Evolutionary conservation across 2,113 vertebrate genomes (phyloP).

Genomic region (Xiphophorus hellerii): DNA sequence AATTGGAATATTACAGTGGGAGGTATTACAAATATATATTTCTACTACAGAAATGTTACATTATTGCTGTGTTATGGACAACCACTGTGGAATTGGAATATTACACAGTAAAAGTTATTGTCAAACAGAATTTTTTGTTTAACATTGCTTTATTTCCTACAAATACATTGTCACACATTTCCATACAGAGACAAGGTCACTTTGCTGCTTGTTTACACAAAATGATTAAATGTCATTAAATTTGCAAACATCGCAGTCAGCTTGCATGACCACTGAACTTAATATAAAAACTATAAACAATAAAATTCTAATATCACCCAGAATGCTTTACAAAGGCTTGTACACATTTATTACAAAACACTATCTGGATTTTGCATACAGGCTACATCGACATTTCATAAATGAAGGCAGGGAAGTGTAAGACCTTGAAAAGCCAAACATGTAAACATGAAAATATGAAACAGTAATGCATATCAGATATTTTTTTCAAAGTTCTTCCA

Average conservation of each 20-base stretch:
- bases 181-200: neutral
- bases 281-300: neutral
- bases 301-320: neutral
- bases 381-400: neutral
- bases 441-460: neutral
- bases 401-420: neutral
- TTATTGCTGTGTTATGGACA: too few species aligned
- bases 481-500: too few species aligned
- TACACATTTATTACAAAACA: neutral
- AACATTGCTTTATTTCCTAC: neutral
- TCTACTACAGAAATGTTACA: neutral
- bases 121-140: neutral
- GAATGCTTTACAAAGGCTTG: neutral
- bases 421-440: neutral
- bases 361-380: neutral
- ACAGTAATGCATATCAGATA: neutral
- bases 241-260: too few species aligned
- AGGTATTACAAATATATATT: neutral
- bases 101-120: neutral
- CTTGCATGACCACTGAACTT: neutral
- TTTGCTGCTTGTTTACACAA: neutral
- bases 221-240: neutral
- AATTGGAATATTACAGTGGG: neutral
- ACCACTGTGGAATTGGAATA: neutral
- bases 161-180: neutral